phyloP scores from a whole-genome alignment of 2,888 invertebrate species.

The Tenthredo livida region DNA sequence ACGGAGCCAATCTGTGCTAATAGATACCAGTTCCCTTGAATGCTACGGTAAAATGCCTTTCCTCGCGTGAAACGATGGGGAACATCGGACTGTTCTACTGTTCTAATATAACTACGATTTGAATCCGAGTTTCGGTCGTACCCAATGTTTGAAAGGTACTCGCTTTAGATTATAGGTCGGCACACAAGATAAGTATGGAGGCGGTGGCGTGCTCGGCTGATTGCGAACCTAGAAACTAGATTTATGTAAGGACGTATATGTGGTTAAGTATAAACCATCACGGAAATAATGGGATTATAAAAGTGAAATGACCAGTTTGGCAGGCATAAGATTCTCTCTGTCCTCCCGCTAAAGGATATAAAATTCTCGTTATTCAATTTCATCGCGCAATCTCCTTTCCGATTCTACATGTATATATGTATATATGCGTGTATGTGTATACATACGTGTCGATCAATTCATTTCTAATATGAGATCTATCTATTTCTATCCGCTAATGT shows the following conservation, averaged over 20 bases:
- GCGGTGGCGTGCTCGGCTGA: constrained; percentile 13
- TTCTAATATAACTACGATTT: constrained; percentile 36
- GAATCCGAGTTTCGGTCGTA: constrained; percentile 38
- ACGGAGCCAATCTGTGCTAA: constrained; percentile 40
- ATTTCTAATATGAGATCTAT: not conserved
- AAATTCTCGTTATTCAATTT: constrained; percentile 51
- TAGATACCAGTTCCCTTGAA: constrained; percentile 37
- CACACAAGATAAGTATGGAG: constrained; percentile 14
- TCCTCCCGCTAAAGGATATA: constrained; percentile 29
- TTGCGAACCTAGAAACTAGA: constrained; percentile 33
- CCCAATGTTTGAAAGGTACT: constrained; percentile 27
- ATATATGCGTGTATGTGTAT: not conserved
- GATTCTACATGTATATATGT: not conserved
- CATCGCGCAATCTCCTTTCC: constrained; percentile 33
- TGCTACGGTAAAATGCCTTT: constrained; percentile 31
- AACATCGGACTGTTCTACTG: constrained; percentile 18
- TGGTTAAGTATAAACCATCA: constrained; percentile 13
- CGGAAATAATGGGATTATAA: constrained; percentile 33
- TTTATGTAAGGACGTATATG: constrained; percentile 5
- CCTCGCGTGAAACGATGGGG: constrained; percentile 20
- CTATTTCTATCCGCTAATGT: not conserved
- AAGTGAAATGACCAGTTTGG: constrained; percentile 38
- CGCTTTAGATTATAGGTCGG: constrained; percentile 20
- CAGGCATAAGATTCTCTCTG: constrained; percentile 15
- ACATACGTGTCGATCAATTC: not conserved